Evolutionary conservation across 2,888 invertebrate genomes (phyloP).

Genomic region (Eristalinus sepulchralis): DNA sequence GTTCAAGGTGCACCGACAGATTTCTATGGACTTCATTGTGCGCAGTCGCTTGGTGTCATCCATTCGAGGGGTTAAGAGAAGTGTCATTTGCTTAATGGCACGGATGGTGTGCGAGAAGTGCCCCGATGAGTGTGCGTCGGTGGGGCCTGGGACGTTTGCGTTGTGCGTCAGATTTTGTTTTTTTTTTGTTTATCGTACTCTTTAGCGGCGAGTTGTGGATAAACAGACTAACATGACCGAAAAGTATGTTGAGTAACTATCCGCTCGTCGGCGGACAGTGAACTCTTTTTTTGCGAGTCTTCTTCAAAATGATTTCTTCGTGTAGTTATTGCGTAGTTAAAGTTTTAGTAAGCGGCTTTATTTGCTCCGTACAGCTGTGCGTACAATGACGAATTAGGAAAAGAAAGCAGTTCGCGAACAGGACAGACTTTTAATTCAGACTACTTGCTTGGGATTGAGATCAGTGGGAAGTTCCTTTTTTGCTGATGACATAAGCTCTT

Average conservation of each 20-base stretch:
- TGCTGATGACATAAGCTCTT: no score
- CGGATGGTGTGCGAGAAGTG: neutral
- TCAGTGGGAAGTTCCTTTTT: no score
- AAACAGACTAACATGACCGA: neutral
- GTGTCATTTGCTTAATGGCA: constrained; percentile 54
- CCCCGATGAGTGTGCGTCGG: neutral
- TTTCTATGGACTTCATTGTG: constrained; percentile 60
- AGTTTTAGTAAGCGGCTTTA: neutral
- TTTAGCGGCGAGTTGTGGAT: neutral
- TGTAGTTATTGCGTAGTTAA: neutral
- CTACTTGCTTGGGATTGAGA: no score
- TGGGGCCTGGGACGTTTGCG: neutral
- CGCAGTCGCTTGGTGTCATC: constrained; percentile 30
- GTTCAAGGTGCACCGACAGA: constrained; percentile 59
- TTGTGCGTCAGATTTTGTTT: neutral
- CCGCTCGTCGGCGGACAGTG: neutral
- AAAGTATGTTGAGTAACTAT: neutral
- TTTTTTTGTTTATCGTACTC: neutral
- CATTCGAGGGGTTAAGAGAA: constrained; percentile 52
- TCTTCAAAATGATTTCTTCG: neutral
- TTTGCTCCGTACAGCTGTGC: neutral
- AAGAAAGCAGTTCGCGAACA: neutral
- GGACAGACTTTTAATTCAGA: no score
- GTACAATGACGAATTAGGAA: neutral
- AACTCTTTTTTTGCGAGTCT: neutral